A percentile compares a stretch with the other conserved stretches of the same genome.
These are phyloP conservation scores for Trypoxylon attenuatum DNA, from an alignment of 2,888 invertebrate species.

Conservation along the genomic window DNA sequence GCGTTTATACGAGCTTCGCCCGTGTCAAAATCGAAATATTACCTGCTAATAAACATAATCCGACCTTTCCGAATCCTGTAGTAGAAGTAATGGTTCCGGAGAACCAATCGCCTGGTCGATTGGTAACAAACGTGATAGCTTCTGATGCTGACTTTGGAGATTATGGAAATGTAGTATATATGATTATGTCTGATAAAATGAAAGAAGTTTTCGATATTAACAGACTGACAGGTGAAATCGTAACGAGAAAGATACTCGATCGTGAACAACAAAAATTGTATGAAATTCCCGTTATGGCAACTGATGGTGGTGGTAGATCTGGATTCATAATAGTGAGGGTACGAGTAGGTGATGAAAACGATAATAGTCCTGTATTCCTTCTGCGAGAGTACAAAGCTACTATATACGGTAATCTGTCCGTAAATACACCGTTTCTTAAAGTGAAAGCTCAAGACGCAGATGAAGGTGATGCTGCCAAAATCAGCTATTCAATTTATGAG, in stretches of 20 bases:
- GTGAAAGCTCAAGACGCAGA: slow-evolving; percentile 87
- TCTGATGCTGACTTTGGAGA: slow-evolving; percentile 88
- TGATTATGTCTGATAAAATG: slow-evolving; percentile 84
- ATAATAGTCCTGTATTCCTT: slow-evolving; percentile 86
- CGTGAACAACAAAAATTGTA: slow-evolving; percentile 83
- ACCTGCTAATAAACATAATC: slow-evolving; percentile 87
- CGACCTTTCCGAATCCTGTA: slow-evolving; percentile 85
- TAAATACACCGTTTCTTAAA: slow-evolving; percentile 79
- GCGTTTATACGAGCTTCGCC: slow-evolving; percentile 93
- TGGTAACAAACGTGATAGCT: slow-evolving; percentile 85
- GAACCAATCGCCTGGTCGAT: slow-evolving; percentile 85
- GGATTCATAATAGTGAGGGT: slow-evolving; percentile 87
- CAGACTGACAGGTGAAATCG: slow-evolving; percentile 82
- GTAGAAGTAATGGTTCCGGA: slow-evolving; percentile 89
- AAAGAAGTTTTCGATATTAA: slow-evolving; percentile 85
- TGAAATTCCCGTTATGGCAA: slow-evolving; percentile 87
- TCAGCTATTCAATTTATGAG: slow-evolving; percentile 88
- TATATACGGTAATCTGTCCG: slow-evolving; percentile 79
- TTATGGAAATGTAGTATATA: slow-evolving; percentile 84
- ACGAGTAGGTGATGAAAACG: slow-evolving; percentile 88
- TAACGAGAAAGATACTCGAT: slow-evolving; percentile 83
- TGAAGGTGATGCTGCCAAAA: slow-evolving; percentile 82
- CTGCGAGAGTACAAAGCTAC: slow-evolving; percentile 86
- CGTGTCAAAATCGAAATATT: slow-evolving; percentile 86
- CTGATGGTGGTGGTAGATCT: slow-evolving; percentile 87